phyloP scores from a whole-genome alignment of 2,797 vertebrate genomes.

The Orestias chungarensis region DNA sequence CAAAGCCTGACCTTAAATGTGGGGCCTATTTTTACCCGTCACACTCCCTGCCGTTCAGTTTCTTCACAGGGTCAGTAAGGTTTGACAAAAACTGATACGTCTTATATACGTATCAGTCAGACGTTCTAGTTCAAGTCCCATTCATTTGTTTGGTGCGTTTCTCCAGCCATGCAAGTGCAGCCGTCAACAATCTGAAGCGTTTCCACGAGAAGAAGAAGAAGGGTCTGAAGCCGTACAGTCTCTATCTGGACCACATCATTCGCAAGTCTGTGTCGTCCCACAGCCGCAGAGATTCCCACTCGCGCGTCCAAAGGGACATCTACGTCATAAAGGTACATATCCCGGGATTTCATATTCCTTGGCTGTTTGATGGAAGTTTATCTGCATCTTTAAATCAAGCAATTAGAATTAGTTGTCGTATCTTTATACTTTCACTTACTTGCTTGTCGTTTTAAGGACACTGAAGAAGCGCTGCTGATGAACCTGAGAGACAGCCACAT shows the following conservation, averaged over 20 bases:
- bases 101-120: no score
- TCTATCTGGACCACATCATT: slow-evolving; percentile 96
- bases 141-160: slow-evolving; percentile 13
- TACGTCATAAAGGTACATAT: slow-evolving; percentile 91
- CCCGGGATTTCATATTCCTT: neutral
- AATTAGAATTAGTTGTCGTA: neutral
- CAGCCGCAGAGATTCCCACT: slow-evolving; percentile 89
- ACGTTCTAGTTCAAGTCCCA: neutral
- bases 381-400: neutral
- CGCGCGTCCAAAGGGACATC: slow-evolving; percentile 91
- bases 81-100: no score
- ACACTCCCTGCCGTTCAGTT: no score
- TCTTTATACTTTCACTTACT: neutral
- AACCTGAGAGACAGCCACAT: slow-evolving; percentile 96
- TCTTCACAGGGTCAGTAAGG: no score
- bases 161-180: slow-evolving; percentile 91
- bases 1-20: no score
- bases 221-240: slow-evolving; percentile 92
- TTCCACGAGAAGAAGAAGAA: slow-evolving; percentile 99
- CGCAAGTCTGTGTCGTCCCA: slow-evolving; percentile 90
- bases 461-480: slow-evolving; percentile 93
- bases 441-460: slow-evolving; percentile 83
- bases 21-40: no score
- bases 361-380: neutral
- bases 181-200: slow-evolving; percentile 94